Evolutionary conservation across 2,113 vertebrate genomes (phyloP).

Genomic region (Cololabis saira): DNA sequence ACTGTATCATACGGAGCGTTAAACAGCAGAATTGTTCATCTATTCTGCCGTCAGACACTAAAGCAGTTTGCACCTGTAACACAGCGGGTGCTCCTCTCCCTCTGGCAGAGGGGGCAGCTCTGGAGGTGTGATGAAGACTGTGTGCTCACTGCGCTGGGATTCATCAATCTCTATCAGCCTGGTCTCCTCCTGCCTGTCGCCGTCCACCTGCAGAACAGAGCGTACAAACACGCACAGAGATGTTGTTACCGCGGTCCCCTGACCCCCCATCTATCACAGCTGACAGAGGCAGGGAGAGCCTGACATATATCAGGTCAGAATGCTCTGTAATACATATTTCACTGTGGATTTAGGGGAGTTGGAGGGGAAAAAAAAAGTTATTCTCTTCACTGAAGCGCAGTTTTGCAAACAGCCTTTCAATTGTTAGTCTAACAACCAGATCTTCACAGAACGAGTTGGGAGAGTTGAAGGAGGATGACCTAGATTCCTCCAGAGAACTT

Average conservation of each 20-base stretch:
- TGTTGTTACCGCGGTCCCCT: not conserved
- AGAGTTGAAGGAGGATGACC: constrained; percentile 40
- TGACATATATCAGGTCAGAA: constrained; percentile 6
- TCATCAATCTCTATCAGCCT: constrained; percentile 95
- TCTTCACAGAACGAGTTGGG: too few species aligned
- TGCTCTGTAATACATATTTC: not conserved
- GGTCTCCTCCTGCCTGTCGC: constrained; percentile 87
- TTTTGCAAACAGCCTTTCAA: constrained; percentile 5
- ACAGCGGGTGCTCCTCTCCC: constrained; percentile 90
- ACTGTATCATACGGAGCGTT: too few species aligned
- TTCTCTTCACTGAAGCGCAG: not conserved
- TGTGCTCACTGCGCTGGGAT: constrained; percentile 96
- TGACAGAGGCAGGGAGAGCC: not conserved
- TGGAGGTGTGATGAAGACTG: constrained; percentile 96
- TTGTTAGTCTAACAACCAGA: not conserved
- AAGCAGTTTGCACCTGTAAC: constrained; percentile 87
- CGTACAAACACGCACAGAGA: constrained; percentile 3
- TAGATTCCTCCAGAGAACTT: constrained; percentile 6
- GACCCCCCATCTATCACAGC: constrained; percentile 23
- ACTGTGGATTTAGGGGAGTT: too few species aligned
- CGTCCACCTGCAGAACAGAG: constrained; percentile 84
- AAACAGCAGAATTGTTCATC: not conserved
- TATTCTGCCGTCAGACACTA: not conserved
- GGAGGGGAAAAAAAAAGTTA: too few species aligned
- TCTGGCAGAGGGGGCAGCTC: constrained; percentile 91